Base-by-base conservation (phyloP, 2,113 vertebrate species). In the Oreochromis tanganicae region DNA sequence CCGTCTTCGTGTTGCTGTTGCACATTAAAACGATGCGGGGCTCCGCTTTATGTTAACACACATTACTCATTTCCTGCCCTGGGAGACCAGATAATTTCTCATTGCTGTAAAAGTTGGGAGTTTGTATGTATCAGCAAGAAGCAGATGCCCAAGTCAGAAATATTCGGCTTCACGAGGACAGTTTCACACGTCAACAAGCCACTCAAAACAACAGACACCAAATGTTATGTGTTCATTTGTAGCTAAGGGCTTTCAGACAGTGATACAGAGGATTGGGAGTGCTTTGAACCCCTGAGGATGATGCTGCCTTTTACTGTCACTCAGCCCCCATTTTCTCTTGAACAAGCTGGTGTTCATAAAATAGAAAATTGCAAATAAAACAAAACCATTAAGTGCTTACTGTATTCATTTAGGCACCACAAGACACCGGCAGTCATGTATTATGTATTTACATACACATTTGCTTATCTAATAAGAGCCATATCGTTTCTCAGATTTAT, bases 391-490 rank as follows among this genome's bases (percentile, higher is more conserved):
- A 81, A 91, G 43, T 38, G 66, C 71, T 43, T 85, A 71, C 75
- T 34, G 52, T 13, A 82, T 87, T 88, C 48, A 89, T 87, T 85
- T 17, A 9, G 61, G 79, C 82, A 85, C 80, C 46, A 63, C 80
- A 85, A 83, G 83, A 84, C 81, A 79, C 36, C 5, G n/a, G 85
- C 81, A 80, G 82, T 71, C 83, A 83, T 89, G 85, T 91, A 89
- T 94, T 92, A 86, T 94, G 83, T 81, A 91, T 94, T 88, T 88
- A 88, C 87, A 84, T 83, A 92, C 81, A 88, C 89, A 90, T 94
- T 92, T 93, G 87, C 87, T 94, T 93, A 93, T 96, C 90, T 95
- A 95, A 94, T 91, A 91, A 88, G 80, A 94, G 75, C 83, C 92
- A 87, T 91, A 93, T 94, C 85, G 13, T 21, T 59, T 88, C 90